Evolutionary conservation across 2,113 vertebrate species (phyloP).

Genomic region (Lethenteron reissneri): DNA sequence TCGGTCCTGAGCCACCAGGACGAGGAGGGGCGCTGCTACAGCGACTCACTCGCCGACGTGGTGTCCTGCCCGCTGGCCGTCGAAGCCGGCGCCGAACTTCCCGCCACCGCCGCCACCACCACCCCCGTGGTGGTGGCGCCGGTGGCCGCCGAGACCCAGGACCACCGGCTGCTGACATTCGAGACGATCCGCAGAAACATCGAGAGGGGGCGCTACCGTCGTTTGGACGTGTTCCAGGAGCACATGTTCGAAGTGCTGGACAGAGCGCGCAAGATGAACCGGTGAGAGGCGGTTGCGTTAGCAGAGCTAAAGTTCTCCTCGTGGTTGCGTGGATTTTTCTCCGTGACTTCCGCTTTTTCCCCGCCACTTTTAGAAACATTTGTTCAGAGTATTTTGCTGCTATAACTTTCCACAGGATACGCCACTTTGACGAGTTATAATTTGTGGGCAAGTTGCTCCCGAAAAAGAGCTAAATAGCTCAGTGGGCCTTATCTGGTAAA

Average conservation of each 20-base stretch:
- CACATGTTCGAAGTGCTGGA: slow-evolving; percentile 98
- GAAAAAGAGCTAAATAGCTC: no score
- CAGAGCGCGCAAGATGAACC: slow-evolving; percentile 66
- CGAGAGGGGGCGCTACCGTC: slow-evolving; percentile 62
- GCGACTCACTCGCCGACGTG: slow-evolving; percentile 88
- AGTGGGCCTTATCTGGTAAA: no score
- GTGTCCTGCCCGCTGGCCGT: slow-evolving; percentile 17
- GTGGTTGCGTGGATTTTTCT: no score
- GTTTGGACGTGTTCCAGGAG: slow-evolving; percentile 88
- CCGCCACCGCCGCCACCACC: slow-evolving; percentile 44
- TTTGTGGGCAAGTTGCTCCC: no score
- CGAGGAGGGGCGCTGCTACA: slow-evolving; percentile 94
- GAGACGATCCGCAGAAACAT: slow-evolving; percentile 77
- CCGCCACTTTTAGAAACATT: no score
- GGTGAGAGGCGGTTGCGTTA: slow-evolving; percentile 25
- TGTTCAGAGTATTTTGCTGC: no score
- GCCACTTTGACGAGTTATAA: no score
- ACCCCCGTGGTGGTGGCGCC: slow-evolving; percentile 44
- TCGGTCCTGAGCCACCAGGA: slow-evolving; percentile 93
- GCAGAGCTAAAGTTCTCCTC: no score
- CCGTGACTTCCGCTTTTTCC: no score
- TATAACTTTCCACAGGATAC: no score
- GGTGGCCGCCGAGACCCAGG: background rate
- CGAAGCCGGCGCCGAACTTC: slow-evolving; percentile 33
- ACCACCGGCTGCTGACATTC: slow-evolving; percentile 37